Evolutionary conservation across 2,888 invertebrate species (phyloP).

Genomic region (Aspidiotus destructor): DNA sequence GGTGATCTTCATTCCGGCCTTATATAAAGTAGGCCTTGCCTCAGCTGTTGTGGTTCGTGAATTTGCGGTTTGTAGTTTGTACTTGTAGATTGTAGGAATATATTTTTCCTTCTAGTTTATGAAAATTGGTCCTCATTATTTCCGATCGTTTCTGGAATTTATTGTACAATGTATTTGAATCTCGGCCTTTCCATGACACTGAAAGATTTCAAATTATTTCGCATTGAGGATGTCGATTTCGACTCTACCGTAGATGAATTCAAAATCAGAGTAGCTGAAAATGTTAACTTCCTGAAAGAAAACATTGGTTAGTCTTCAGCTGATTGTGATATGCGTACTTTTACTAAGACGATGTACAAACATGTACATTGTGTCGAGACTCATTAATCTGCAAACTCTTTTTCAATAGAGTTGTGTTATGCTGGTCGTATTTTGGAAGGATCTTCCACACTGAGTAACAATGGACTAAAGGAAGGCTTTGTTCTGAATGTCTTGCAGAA

Average conservation of each 20-base stretch:
- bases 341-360: background rate
- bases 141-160: background rate
- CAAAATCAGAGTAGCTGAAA: slow-evolving; percentile 19
- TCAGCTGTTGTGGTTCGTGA: too few relatives aligned
- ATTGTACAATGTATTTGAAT: slow-evolving; percentile 17
- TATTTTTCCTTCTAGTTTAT: too few relatives aligned
- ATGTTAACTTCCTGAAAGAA: slow-evolving; percentile 20
- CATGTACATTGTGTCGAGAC: background rate
- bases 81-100: too few relatives aligned
- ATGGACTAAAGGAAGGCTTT: slow-evolving; percentile 16
- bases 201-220: slow-evolving; percentile 24
- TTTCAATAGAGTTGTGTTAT: slow-evolving; percentile 16
- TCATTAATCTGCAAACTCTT: background rate
- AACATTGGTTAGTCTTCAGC: slow-evolving; percentile 11
- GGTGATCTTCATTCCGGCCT: too few relatives aligned
- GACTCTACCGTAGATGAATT: slow-evolving; percentile 19
- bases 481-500: slow-evolving; percentile 23
- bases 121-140: too few relatives aligned
- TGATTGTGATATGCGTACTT: background rate
- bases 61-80: too few relatives aligned
- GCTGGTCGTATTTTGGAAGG: slow-evolving; percentile 10
- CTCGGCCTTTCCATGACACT: slow-evolving; percentile 17
- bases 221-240: slow-evolving; percentile 20
- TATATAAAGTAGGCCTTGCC: too few relatives aligned
- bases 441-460: slow-evolving; percentile 14